These are phyloP conservation scores for Myripristis murdjan DNA, from an alignment of 2,797 vertebrate species.

Conservation along the genomic window DNA sequence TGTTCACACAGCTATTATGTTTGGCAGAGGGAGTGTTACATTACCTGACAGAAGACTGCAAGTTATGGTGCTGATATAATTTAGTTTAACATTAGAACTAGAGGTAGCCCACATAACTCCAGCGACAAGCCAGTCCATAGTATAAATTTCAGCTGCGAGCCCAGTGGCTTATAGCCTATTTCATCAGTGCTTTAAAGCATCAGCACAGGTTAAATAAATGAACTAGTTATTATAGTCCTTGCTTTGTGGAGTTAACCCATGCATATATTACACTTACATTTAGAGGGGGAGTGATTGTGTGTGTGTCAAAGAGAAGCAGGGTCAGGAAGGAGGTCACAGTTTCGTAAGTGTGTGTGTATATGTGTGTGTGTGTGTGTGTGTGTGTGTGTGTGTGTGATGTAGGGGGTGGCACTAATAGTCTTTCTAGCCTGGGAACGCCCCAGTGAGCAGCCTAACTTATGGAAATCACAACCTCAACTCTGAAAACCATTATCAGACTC, in stretches of 20 bases:
- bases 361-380: conserved; percentile 21
- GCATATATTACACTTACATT: conserved; percentile 78
- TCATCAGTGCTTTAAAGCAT: conserved; percentile 38
- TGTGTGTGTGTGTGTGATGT: conserved; percentile 31
- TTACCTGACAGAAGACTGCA: conserved; percentile 8
- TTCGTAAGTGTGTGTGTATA: conserved; percentile 56
- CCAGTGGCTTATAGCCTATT: conserved; percentile 3
- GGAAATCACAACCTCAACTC: conserved; percentile 88
- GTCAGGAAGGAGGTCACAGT: conserved; percentile 68
- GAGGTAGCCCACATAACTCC: no score
- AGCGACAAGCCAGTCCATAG: neutral
- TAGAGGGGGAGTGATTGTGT: conserved; percentile 45
- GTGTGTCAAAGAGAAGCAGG: conserved; percentile 52
- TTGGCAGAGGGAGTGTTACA: no score
- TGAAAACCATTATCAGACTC: conserved; percentile 89
- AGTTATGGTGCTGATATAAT: conserved; percentile 38
- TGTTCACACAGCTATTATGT: no score
- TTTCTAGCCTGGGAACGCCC: conserved; percentile 73
- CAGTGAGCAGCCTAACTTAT: conserved; percentile 87
- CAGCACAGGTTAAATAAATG: conserved; percentile 75
- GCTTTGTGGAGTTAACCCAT: conserved; percentile 67
- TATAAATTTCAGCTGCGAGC: neutral
- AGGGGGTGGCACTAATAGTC: conserved; percentile 64
- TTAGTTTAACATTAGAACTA: conserved; percentile 4
- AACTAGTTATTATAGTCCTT: conserved; percentile 63